phyloP scores from a whole-genome alignment of 2,113 vertebrate species.

The Loxodonta africana region DNA sequence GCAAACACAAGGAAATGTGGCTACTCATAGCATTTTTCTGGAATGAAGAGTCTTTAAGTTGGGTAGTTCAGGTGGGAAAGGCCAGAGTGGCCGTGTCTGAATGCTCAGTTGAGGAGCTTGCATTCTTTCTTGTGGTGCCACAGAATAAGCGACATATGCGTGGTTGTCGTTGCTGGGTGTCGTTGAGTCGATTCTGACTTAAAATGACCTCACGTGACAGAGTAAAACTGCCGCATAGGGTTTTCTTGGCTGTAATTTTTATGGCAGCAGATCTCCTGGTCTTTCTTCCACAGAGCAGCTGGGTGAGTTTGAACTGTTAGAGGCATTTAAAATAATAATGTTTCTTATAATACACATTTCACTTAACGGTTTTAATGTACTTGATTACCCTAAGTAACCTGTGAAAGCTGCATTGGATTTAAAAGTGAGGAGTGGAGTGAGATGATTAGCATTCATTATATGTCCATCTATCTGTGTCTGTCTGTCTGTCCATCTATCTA shows the following conservation, averaged over 20 bases:
- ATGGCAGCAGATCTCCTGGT: background rate
- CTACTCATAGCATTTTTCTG: background rate
- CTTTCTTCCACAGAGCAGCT: background rate
- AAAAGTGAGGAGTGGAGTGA: background rate
- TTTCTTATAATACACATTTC: background rate
- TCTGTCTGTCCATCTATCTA: background rate
- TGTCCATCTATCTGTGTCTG: background rate
- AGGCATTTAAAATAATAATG: background rate
- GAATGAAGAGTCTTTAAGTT: background rate
- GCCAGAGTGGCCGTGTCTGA: background rate
- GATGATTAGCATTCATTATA: background rate
- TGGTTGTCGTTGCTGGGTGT: too few relatives aligned
- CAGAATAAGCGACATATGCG: background rate
- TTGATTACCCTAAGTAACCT: slow-evolving; percentile 1
- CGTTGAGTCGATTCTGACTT: background rate
- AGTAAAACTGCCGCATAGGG: background rate
- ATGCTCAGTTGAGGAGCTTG: background rate
- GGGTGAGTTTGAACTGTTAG: background rate
- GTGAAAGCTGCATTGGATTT: background rate
- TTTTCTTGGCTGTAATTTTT: background rate
- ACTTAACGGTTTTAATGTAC: slow-evolving; percentile 26
- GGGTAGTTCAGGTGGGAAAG: background rate
- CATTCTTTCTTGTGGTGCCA: background rate
- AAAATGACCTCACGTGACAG: background rate
- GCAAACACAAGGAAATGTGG: background rate